A percentile compares a stretch with the other conserved stretches of the same genome.
These are phyloP conservation scores for Cyprinodon diabolis DNA, from an alignment of 2,797 vertebrate genomes.

Conservation along the genomic window DNA sequence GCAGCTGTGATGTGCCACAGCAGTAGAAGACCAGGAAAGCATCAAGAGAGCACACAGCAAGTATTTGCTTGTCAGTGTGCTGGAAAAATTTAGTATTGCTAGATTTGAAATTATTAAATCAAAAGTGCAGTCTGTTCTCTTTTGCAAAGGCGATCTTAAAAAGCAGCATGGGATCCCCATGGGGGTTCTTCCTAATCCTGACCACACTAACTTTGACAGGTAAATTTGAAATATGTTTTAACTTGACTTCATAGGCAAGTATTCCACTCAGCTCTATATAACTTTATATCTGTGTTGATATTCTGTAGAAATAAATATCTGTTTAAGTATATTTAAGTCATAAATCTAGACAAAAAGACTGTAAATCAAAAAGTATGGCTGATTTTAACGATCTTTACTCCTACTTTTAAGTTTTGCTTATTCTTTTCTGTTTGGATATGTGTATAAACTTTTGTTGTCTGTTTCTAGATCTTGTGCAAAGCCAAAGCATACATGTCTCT, in stretches of 20 bases:
- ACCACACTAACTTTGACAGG: slow-evolving; percentile 33
- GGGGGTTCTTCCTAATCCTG: slow-evolving; percentile 45
- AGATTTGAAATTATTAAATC: slow-evolving; percentile 16
- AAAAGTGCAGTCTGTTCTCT: background rate
- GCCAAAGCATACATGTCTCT: background rate
- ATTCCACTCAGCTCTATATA: background rate
- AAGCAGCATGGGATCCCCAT: slow-evolving; percentile 40
- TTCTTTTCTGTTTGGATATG: background rate
- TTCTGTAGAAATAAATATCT: no score
- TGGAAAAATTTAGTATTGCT: background rate
- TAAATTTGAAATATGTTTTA: slow-evolving; percentile 32
- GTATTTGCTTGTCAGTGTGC: slow-evolving; percentile 52
- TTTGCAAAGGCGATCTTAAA: background rate
- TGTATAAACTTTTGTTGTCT: slow-evolving; percentile 17
- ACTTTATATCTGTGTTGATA: background rate
- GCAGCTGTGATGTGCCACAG: background rate
- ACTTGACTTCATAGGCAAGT: background rate
- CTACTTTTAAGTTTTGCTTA: background rate
- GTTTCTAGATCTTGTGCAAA: slow-evolving; percentile 41
- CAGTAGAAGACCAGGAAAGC: slow-evolving; percentile 11
- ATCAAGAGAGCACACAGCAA: slow-evolving; percentile 45
- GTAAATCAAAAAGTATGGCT: background rate
- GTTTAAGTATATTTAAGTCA: background rate
- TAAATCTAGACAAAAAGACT: background rate
- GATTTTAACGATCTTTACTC: background rate